Conservation (phyloP, 2,888 invertebrate species). For the Polymixis lichenea region DNA sequence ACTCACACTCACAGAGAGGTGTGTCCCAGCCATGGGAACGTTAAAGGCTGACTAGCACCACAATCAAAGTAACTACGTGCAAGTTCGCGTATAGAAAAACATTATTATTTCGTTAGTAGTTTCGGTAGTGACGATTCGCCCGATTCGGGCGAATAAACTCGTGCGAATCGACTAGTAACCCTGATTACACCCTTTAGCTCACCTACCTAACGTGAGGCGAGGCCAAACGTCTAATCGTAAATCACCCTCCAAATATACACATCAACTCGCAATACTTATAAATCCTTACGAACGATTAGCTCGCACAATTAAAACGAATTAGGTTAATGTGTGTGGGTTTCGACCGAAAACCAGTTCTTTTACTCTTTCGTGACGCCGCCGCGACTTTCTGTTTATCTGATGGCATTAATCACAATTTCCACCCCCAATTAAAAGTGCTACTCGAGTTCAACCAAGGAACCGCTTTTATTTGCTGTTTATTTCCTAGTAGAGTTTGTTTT, state of each 20-base stretch:
- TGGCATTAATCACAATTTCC: constrained; percentile 89
- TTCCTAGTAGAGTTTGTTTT: constrained; percentile 80
- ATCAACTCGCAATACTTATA: constrained; percentile 76
- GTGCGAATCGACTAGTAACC: too few relatives aligned
- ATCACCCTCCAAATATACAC: constrained; percentile 78
- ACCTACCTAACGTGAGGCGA: constrained; percentile 78
- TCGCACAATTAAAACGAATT: constrained; percentile 89
- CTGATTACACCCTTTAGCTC: constrained; percentile 68
- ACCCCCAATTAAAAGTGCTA: constrained; percentile 89
- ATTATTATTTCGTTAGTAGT: too few relatives aligned
- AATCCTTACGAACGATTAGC: constrained; percentile 88
- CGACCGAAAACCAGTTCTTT: constrained; percentile 79
- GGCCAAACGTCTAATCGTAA: constrained; percentile 78
- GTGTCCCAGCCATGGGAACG: too few relatives aligned
- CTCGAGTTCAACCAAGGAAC: constrained; percentile 72
- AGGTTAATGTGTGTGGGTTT: constrained; percentile 89
- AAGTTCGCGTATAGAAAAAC: too few relatives aligned
- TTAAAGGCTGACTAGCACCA: too few relatives aligned
- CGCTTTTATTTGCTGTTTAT: constrained; percentile 81
- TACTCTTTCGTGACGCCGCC: constrained; percentile 81
- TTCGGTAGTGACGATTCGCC: too few relatives aligned
- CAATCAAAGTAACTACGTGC: too few relatives aligned
- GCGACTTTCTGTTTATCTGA: constrained; percentile 83
- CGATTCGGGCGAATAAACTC: too few relatives aligned
- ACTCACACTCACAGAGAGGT: too few relatives aligned